Percentiles rank a stretch among this genome's conserved stretches.
Evolutionary conservation across 2,888 invertebrate genomes (phyloP).

Genomic region (Drosophila ezoana): DNA sequence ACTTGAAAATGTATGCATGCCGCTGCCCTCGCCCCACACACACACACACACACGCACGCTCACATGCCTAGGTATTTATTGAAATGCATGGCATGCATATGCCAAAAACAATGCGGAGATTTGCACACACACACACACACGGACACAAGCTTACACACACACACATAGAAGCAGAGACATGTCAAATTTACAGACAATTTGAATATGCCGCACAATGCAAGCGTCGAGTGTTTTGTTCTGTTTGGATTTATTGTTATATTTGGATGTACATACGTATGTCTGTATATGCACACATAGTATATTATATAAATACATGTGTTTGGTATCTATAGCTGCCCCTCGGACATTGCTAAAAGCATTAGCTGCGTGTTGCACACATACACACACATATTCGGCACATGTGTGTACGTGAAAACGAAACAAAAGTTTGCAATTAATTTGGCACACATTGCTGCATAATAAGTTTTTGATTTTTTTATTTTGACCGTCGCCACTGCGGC

Average conservation of each 20-base stretch:
- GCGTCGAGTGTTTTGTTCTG: constrained; percentile 49
- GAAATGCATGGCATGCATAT: constrained; percentile 39
- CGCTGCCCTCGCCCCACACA: constrained; percentile 23
- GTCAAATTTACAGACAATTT: constrained; percentile 61
- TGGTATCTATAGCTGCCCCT: constrained; percentile 1
- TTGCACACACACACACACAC: constrained; percentile 11
- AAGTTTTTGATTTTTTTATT: constrained; percentile 17
- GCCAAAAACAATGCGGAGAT: constrained; percentile 58
- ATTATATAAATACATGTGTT: constrained; percentile 17
- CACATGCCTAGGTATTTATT: constrained; percentile 22
- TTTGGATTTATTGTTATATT: constrained; percentile 67
- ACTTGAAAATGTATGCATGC: constrained; percentile 33
- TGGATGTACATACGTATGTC: constrained; percentile 1
- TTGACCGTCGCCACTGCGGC: constrained; percentile 60
- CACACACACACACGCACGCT: not conserved
- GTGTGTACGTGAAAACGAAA: not conserved
- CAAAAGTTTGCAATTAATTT: constrained; percentile 67
- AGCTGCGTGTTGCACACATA: not conserved
- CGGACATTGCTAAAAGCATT: constrained; percentile 21
- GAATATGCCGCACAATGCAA: constrained; percentile 33
- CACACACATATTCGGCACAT: not conserved
- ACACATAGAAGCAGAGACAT: constrained; percentile 11
- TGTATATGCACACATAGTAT: constrained; percentile 8
- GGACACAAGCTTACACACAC: not conserved
- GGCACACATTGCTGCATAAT: constrained; percentile 62